Conservation (phyloP, 2,888 invertebrate species). For the Agrochola macilenta region DNA sequence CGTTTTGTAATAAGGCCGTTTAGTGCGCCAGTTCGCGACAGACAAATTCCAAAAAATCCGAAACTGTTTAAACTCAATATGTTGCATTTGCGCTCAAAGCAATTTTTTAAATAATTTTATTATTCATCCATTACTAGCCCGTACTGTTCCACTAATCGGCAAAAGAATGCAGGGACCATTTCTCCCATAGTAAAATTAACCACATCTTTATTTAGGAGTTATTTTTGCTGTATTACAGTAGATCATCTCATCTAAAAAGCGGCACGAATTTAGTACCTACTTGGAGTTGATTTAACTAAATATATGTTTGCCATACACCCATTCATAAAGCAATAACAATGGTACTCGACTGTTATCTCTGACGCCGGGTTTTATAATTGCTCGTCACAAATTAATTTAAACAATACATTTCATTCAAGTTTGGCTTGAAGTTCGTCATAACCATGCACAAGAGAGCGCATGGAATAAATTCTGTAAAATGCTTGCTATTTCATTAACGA, state of each 20-base stretch:
- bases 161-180: neutral
- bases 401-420: neutral
- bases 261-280: conserved; percentile 51
- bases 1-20: conserved; percentile 10
- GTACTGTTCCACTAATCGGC: neutral
- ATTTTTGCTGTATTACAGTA: neutral
- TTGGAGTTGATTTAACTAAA: conserved; percentile 8
- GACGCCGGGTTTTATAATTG: conserved; percentile 46
- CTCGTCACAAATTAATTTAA: neutral
- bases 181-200: conserved; percentile 1
- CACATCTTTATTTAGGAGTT: neutral
- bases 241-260: neutral
- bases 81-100: neutral
- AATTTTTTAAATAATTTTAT: too few relatives aligned
- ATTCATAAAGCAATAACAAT: conserved; percentile 35
- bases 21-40: neutral
- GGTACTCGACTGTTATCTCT: conserved; percentile 10
- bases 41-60: neutral
- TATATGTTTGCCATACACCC: conserved; percentile 35
- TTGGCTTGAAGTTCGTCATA: neutral
- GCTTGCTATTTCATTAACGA: neutral
- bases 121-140: neutral
- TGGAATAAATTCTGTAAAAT: neutral
- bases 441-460: neutral
- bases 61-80: neutral